phyloP scores from a whole-genome alignment of 2,797 vertebrate genomes.

The Acipenser transmontanus region DNA sequence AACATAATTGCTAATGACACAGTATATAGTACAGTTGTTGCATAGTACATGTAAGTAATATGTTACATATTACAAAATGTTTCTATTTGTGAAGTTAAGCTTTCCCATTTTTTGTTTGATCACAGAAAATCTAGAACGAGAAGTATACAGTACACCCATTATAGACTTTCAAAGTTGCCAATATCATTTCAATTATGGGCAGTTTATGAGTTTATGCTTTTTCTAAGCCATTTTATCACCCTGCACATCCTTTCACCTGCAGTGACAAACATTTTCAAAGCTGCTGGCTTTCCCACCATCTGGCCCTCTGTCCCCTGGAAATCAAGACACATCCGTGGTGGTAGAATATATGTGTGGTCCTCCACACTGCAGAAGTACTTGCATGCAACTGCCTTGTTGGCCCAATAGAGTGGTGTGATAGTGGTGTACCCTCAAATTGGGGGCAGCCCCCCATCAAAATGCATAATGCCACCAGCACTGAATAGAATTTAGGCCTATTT shows the following conservation, averaged over 20 bases:
- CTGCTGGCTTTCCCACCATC: constrained; percentile 15
- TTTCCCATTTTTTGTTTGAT: too few species aligned
- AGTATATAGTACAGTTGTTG: too few species aligned
- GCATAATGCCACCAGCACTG: not conserved
- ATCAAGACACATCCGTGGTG: not conserved
- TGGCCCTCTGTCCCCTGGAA: not conserved
- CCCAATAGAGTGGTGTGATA: not conserved
- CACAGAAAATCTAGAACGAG: too few species aligned
- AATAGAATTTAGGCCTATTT: not conserved
- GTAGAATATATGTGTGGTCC: constrained; percentile 11
- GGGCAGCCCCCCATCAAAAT: not conserved
- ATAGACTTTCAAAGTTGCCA: too few species aligned
- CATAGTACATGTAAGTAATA: too few species aligned
- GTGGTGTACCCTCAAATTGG: too few species aligned
- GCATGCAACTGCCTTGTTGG: not conserved
- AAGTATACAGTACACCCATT: too few species aligned
- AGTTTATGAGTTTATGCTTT: too few species aligned
- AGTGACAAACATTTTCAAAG: not conserved
- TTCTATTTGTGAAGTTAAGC: too few species aligned
- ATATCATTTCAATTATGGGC: too few species aligned
- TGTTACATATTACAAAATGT: too few species aligned
- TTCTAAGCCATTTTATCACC: not conserved
- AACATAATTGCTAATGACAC: too few species aligned
- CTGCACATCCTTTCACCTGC: not conserved
- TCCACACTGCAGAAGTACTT: not conserved